Evolutionary conservation across 2,113 vertebrate genomes (phyloP), one percentile per base, ranked within the genome.

Genomic region (Malaclemys terrapin): DNA sequence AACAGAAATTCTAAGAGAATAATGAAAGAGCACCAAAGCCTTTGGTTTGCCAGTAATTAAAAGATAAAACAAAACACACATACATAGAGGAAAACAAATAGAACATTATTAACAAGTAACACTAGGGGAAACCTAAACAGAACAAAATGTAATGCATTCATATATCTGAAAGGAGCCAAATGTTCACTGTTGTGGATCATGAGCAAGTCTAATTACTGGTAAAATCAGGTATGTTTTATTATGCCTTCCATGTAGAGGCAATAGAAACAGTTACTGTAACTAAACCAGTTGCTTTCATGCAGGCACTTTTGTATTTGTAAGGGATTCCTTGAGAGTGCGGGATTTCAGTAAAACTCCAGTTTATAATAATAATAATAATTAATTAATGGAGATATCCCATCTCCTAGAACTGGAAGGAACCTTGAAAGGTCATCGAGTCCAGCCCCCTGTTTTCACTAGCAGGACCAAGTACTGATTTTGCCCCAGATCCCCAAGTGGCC

Each of bases 51-150:
- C 22, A 75, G 2, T 8, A 29, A 1, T 79, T 20, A 59, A 88
- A 94, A 69, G 75, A 45, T 24, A 47, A 75, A 75, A 75, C n/a
- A 38, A 75, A 31, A 29, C 27, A 84, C 11, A 54, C 4, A 3
- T 5, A 84, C 50, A 84, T 22, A 53, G 14, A 49, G n/a, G 22
- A 56, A 87, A 92, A 80, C 24, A 31, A 65, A 24, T 12, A 53
- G 1, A 84, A 13, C 2, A 62, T 29, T n/a, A 25, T 42, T 80
- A 69, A 85, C 69, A 13, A 56, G 2, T 29, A 75, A 91, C 88
- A 19, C 14, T 56, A 27, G 6, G 93, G 6, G 35, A 1, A 49
- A 0, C 1, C 17, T n/a, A 19, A 1, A 1, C 89, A 56, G 87
- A 90, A 85, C 19, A 31, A 6, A 59, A 31, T 65, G 5, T 45